These are phyloP conservation scores for Nomada ferruginata DNA, from an alignment of 2,888 invertebrate species.

Conservation along the genomic window DNA sequence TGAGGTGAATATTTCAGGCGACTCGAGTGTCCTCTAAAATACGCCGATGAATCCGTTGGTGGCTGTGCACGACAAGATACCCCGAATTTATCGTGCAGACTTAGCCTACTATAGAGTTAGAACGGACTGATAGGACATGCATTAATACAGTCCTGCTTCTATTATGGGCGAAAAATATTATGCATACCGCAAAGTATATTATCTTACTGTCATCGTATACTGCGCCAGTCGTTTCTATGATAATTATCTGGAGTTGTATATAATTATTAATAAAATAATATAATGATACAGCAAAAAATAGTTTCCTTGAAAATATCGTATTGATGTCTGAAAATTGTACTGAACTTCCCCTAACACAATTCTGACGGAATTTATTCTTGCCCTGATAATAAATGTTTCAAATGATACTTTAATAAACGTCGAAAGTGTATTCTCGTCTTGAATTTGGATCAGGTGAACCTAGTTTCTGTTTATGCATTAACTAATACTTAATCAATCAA, in stretches of 20 bases:
- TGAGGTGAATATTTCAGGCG: conserved; percentile 73
- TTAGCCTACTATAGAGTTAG: neutral
- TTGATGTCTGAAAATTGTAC: too few relatives aligned
- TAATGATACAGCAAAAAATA: too few relatives aligned
- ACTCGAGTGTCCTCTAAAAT: conserved; percentile 69
- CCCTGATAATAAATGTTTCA: too few relatives aligned
- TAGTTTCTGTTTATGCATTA: neutral
- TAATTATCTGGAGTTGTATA: too few relatives aligned
- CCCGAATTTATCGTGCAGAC: conserved; percentile 49
- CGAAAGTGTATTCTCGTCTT: too few relatives aligned
- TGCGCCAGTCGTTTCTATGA: too few relatives aligned
- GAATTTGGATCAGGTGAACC: too few relatives aligned
- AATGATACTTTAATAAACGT: too few relatives aligned
- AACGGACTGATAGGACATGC: conserved; percentile 24
- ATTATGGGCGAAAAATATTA: conserved; percentile 4
- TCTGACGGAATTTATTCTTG: too few relatives aligned
- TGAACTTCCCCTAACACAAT: too few relatives aligned
- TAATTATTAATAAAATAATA: too few relatives aligned
- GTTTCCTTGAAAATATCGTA: too few relatives aligned
- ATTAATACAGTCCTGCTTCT: conserved; percentile 1
- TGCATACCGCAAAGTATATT: neutral
- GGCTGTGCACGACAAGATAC: conserved; percentile 45
- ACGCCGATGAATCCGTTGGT: conserved; percentile 58
- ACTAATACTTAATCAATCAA: neutral
- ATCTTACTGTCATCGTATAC: neutral